Conservation (phyloP, 2,888 invertebrate species). For the Caenorhabditis angaria region DNA sequence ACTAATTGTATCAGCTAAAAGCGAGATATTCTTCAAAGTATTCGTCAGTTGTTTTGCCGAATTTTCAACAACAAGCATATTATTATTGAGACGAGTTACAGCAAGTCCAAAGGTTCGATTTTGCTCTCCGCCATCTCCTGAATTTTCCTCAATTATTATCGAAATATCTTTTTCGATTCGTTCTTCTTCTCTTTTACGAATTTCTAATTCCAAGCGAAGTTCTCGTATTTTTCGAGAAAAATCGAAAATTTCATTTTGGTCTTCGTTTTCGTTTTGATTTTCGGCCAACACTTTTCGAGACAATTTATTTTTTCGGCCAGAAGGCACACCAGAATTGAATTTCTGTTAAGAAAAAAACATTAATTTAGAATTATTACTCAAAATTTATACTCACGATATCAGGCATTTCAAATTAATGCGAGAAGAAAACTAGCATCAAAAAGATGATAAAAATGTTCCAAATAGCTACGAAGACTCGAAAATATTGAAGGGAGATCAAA, state of each 20-base stretch:
- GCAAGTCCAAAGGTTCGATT: slow-evolving; percentile 62
- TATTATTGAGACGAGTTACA: slow-evolving; percentile 64
- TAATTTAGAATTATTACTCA: background rate
- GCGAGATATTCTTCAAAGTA: slow-evolving; percentile 78
- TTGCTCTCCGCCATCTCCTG: slow-evolving; percentile 56
- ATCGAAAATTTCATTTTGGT: slow-evolving; percentile 13
- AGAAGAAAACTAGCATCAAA: slow-evolving; percentile 73
- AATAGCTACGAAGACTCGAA: slow-evolving; percentile 74
- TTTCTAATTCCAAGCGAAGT: slow-evolving; percentile 55
- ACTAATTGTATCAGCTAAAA: slow-evolving; percentile 67
- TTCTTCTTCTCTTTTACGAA: slow-evolving; percentile 56
- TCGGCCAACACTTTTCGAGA: background rate
- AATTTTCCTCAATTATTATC: slow-evolving; percentile 47
- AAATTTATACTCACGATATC: background rate
- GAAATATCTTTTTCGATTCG: slow-evolving; percentile 60
- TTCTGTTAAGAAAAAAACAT: background rate
- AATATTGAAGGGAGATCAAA: slow-evolving; percentile 72
- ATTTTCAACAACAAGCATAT: slow-evolving; percentile 76
- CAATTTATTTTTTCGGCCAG: slow-evolving; percentile 29
- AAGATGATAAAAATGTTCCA: slow-evolving; percentile 75
- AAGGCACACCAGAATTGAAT: slow-evolving; percentile 22
- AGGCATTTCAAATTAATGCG: background rate
- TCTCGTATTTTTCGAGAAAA: slow-evolving; percentile 51
- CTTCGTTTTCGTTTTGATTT: slow-evolving; percentile 9
- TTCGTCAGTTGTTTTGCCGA: slow-evolving; percentile 85